Evolutionary conservation across 2,113 vertebrate genomes (phyloP), one percentile per base, ranked within the genome.

Genomic region (Macrotus californicus): DNA sequence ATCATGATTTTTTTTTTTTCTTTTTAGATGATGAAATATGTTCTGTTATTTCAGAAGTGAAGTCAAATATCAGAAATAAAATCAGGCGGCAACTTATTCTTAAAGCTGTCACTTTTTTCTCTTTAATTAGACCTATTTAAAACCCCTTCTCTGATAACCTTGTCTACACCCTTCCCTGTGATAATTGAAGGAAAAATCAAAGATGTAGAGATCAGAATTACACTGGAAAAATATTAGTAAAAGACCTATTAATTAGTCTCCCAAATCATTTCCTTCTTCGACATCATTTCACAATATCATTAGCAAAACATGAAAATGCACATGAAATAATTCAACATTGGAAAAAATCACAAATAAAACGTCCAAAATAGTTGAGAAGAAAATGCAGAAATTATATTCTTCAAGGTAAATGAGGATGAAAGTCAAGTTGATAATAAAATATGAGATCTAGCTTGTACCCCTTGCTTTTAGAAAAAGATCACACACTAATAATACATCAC

Each of bases 1-100:
- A 89, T 70, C 92, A 93, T 96, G 91, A 94, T 93, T 98, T 98
- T 93, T 56, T 48, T n/a, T 52, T 59, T 93, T 96, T 72, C 70
- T 94, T 77, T 75, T 96, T 96, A 96, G 92, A 94, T 90, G n/a
- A 81, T 70, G 89, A 85, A 94, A 75, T 79, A n/a, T 56, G 15
- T 82, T 54, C 46, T 75, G 39, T 90, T 76, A 81, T 94, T 50
- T 90, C 69, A 93, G 75, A 94, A 95, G 87, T 61, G 73, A 89
- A 85, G 48, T 84, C 18, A 31, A 31, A n/a, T 15, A 59, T 87
- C 72, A 93, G 76, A 94, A 97, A 92, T 66, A 76, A 89, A 90
- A 52, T 86, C 52, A 72, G 29, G n/a, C 6, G 18, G 21, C 82
- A 85, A 70, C 18, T 84, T 48, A 69, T 39, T 93, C 43, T 92